Evolutionary conservation across 1,140 invertebrate species (phyloP).

Genomic region (Calephelis virginiensis): DNA sequence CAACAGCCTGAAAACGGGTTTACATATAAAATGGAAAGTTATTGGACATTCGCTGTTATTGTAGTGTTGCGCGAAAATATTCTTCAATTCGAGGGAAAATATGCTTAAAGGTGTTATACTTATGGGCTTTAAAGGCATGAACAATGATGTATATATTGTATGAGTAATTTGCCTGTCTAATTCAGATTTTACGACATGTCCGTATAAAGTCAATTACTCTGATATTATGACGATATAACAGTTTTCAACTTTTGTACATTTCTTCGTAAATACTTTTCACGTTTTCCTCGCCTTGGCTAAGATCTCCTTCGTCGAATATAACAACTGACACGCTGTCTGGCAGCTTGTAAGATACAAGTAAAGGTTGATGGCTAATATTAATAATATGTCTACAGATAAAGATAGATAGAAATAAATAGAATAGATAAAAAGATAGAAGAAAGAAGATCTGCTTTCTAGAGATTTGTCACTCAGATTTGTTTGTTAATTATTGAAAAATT

Average conservation of each 20-base stretch:
- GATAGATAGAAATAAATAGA: no score
- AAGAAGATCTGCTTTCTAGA: no score
- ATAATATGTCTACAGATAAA: no score
- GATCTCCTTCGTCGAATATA: no score
- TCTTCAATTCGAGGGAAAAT: not conserved
- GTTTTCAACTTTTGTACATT: not conserved
- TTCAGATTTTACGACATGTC: constrained; percentile 4
- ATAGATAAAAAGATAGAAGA: no score
- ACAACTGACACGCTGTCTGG: no score
- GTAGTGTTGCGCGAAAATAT: not conserved
- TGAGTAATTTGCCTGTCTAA: not conserved
- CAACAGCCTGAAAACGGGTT: constrained; percentile 12
- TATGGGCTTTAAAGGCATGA: not conserved
- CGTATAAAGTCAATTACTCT: not conserved
- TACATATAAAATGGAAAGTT: constrained; percentile 15
- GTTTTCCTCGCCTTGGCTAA: no score
- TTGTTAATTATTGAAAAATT: no score
- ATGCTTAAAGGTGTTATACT: not conserved
- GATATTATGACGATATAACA: not conserved
- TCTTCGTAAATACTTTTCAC: no score
- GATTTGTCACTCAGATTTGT: no score
- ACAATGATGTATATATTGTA: not conserved
- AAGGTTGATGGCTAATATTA: no score
- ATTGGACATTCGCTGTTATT: constrained; percentile 6
- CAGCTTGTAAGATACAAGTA: no score